These are phyloP conservation scores for Polyodon spathula DNA, from an alignment of 2,113 vertebrate genomes.

Conservation along the genomic window DNA sequence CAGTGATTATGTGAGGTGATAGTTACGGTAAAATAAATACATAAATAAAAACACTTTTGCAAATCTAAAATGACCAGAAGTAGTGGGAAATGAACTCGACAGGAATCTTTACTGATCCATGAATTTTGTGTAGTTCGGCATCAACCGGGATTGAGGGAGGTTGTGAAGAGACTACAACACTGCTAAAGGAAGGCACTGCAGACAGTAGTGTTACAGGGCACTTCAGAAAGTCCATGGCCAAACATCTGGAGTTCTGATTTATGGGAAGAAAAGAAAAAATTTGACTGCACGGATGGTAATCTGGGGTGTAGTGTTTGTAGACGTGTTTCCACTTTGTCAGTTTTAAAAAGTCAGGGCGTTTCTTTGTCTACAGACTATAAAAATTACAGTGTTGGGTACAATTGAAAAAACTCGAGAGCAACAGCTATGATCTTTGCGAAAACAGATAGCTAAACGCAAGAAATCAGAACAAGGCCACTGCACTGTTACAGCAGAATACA, in stretches of 20 bases:
- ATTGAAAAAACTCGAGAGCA: not conserved
- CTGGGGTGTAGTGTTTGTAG: not conserved
- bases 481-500: not conserved
- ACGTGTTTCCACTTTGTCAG: not conserved
- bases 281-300: not conserved
- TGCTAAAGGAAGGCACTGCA: not conserved
- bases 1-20: not conserved
- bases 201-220: not conserved
- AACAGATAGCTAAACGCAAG: not conserved
- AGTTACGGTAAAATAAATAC: not conserved
- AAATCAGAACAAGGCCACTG: not conserved
- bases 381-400: not conserved
- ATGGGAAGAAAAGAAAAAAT: not conserved
- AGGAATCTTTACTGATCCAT: not conserved
- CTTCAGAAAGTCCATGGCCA: not conserved
- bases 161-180: not conserved
- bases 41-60: not conserved
- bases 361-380: not conserved
- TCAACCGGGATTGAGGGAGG: not conserved
- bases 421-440: not conserved
- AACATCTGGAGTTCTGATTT: too few species aligned
- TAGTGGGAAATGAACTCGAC: too few species aligned
- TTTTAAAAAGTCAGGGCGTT: not conserved
- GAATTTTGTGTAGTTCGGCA: not conserved
- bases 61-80: too few species aligned